Evolutionary conservation across 1,140 invertebrate species (phyloP).

Genomic region (Sitophilus oryzae): DNA sequence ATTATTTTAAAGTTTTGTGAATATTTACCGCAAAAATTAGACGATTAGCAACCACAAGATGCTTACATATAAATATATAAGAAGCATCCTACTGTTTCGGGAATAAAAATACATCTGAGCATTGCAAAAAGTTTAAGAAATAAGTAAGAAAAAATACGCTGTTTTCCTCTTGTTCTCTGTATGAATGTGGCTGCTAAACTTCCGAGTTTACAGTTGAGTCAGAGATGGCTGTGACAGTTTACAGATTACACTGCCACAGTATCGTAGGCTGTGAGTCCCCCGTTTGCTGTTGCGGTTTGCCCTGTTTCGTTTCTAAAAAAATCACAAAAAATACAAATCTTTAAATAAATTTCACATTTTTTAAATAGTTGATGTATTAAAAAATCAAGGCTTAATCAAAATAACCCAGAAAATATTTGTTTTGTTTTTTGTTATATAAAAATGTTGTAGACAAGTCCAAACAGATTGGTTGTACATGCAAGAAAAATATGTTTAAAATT

Average conservation of each 20-base stretch:
- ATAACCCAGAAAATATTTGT: no score
- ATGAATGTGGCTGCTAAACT: constrained; percentile 17
- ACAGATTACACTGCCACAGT: constrained; percentile 95
- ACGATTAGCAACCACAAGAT: constrained; percentile 17
- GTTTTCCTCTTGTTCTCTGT: background rate
- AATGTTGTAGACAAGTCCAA: background rate
- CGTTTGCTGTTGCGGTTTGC: constrained; percentile 54
- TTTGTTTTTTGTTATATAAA: background rate
- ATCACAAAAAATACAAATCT: background rate
- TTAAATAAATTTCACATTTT: background rate
- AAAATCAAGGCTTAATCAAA: background rate
- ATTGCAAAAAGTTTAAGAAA: background rate
- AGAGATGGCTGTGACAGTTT: constrained; percentile 37
- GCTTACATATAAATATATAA: constrained; percentile 2
- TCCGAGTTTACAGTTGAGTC: constrained; percentile 6
- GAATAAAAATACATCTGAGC: background rate
- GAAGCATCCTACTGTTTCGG: background rate
- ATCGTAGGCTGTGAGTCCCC: constrained; percentile 93
- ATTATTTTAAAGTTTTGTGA: constrained; percentile 9
- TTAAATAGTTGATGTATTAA: background rate
- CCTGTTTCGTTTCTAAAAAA: constrained; percentile 79
- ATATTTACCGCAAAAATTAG: constrained; percentile 17
- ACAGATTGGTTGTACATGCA: no score
- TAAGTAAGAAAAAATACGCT: no score
- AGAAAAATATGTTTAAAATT: no score